Conservation (phyloP, 2,888 invertebrate genomes). For the Apodemia mormo region DNA sequence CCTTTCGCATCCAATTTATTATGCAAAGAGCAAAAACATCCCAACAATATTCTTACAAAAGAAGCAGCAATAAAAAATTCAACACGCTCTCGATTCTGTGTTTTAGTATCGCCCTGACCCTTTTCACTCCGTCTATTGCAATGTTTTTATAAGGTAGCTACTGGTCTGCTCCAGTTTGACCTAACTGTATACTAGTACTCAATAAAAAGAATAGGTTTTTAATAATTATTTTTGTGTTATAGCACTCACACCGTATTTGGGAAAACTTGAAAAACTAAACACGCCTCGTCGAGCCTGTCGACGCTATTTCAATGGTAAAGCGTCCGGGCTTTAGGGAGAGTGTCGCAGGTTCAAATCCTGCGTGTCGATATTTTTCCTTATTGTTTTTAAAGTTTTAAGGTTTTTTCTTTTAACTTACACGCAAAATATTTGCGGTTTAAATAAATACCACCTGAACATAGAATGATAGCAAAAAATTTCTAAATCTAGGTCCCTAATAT, state of each 20-base stretch:
- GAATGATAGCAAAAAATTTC: too few species aligned
- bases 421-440: neutral
- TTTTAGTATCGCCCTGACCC: conserved; percentile 53
- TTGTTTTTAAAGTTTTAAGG: too few species aligned
- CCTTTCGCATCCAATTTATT: conserved; percentile 52
- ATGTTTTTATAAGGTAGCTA: conserved; percentile 50
- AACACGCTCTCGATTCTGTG: conserved; percentile 59
- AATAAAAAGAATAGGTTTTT: conserved; percentile 21
- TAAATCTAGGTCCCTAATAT: too few species aligned
- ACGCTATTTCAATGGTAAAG: too few species aligned
- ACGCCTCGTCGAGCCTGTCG: too few species aligned
- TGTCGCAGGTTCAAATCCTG: too few species aligned
- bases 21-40: conserved; percentile 49
- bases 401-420: neutral
- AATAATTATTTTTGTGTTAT: too few species aligned
- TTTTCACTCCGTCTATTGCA: conserved; percentile 48
- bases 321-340: too few species aligned
- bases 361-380: too few species aligned
- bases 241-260: too few species aligned
- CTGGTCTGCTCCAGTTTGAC: conserved; percentile 39
- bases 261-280: too few species aligned
- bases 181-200: conserved; percentile 21
- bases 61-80: conserved; percentile 64
- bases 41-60: conserved; percentile 57
- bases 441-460: too few species aligned